Evolutionary conservation across 2,113 vertebrate species (phyloP).

Genomic region (Dissostichus mawsoni): DNA sequence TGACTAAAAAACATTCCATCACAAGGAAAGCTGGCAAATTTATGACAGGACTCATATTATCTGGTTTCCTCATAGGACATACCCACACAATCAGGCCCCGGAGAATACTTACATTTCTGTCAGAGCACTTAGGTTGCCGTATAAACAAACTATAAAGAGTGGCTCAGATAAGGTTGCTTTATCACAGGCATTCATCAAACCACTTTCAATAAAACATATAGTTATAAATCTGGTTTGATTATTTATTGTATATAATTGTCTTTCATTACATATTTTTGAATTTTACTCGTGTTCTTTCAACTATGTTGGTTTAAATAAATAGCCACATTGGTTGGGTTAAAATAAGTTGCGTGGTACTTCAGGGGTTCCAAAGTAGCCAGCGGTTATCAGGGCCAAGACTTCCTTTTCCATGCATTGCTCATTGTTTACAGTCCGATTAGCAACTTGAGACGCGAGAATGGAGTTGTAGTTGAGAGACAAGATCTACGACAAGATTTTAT

Average conservation of each 20-base stretch:
- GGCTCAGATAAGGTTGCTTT: slow-evolving; percentile 1
- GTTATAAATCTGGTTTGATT: slow-evolving; percentile 6
- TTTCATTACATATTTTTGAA: background rate
- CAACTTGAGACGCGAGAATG: too few species aligned
- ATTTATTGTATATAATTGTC: background rate
- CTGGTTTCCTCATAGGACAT: slow-evolving; percentile 46
- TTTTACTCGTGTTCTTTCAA: background rate
- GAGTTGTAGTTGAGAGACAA: too few species aligned
- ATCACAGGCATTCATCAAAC: slow-evolving; percentile 5
- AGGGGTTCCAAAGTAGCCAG: too few species aligned
- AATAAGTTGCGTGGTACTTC: too few species aligned
- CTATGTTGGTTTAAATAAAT: background rate
- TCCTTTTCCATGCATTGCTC: too few species aligned
- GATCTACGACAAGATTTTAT: too few species aligned
- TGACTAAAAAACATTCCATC: slow-evolving; percentile 39
- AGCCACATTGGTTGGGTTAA: too few species aligned
- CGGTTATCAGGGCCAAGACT: too few species aligned
- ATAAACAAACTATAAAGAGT: slow-evolving; percentile 16
- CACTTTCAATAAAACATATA: slow-evolving; percentile 7
- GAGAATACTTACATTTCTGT: slow-evolving; percentile 22
- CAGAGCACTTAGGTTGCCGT: background rate
- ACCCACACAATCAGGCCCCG: slow-evolving; percentile 23
- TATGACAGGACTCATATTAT: slow-evolving; percentile 53
- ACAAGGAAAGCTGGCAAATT: slow-evolving; percentile 38
- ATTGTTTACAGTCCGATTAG: too few species aligned